These are phyloP conservation scores for Cotesia vestalis DNA, from an alignment of 1,140 invertebrate species.

Conservation along the genomic window DNA sequence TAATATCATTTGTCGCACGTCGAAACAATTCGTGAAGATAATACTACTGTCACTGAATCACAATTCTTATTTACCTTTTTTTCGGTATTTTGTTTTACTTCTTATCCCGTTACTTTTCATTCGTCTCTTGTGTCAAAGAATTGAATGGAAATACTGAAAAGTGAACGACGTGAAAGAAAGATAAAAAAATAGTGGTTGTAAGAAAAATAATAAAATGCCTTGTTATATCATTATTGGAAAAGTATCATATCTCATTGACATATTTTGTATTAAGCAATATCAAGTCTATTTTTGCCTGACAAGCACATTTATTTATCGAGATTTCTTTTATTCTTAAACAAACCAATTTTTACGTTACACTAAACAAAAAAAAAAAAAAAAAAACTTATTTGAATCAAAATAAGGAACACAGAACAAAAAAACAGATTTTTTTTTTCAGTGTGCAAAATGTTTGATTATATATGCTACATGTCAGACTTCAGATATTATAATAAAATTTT, in stretches of 20 bases:
- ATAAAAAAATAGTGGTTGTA: constrained; percentile 5
- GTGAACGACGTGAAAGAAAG: not conserved
- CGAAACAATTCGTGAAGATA: constrained; percentile 6
- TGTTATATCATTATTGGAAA: constrained; percentile 33
- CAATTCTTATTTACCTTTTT: constrained; percentile 2
- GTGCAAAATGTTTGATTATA: too few species aligned
- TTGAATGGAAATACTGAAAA: not conserved
- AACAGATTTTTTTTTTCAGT: too few species aligned
- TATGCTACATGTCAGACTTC: too few species aligned
- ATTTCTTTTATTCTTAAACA: constrained; percentile 1
- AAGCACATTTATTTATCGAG: constrained; percentile 18
- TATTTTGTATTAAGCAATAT: not conserved
- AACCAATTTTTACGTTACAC: not conserved
- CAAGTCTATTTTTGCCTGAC: too few species aligned
- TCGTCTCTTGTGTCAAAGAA: constrained; percentile 14
- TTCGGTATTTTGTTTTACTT: not conserved
- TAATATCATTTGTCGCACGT: constrained; percentile 25
- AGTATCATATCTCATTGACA: constrained; percentile 25
- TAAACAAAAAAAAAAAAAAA: too few species aligned
- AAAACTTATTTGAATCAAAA: too few species aligned
- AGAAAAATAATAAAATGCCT: too few species aligned
- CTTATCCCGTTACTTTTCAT: not conserved
- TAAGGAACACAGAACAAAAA: too few species aligned
- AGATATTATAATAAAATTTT: too few species aligned
- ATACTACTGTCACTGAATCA: not conserved